Evolutionary conservation across 2,888 invertebrate genomes (phyloP), one percentile per base, ranked within the genome.

Genomic region (Nomada lathburiana): DNA sequence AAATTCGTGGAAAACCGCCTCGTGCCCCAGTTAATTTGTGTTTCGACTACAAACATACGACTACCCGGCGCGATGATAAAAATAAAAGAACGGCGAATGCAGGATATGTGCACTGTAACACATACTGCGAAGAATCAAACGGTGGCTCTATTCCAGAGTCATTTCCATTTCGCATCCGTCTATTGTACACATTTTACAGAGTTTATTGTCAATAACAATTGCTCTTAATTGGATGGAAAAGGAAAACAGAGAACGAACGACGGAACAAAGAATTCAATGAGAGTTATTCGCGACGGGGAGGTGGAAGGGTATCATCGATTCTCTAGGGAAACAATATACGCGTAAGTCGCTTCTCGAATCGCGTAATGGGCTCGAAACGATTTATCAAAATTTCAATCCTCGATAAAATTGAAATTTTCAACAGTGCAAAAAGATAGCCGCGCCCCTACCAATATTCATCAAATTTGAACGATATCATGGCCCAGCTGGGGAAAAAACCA

Each of bases 371-470:
- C 53, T 23, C 55, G n/a, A 57, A 72, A 57, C 55, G 60, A 68
- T 74, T 82, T 50, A 63, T 68, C 77, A 71, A 67, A 70, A 63
- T 74, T 72, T 36, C 70, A 62, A 10, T 5, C 4, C 2, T 13
- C 55, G 60, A 70, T 73, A 62, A 73, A 55, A 23, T 26, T 16
- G 71, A 79, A 74, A 70, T 52, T 76, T 69, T 72, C 82, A 44
- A 65, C 70, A 70, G 47, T 16, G 20, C 44, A 60, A 57, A 83
- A 59, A 71, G 74, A 77, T 77, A 77, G 57, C 65, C 10, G 26
- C n/a, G 36, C 16, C 20, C 16, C 76, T 76, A 62, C 53, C 67
- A 57, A 63, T 73, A 59, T 62, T 59, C 79, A 63, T 79, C 79
- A 71, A 71, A 57, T 82, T 76, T 52, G 42, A 65, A 44, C 65